Evolutionary conservation across 2,113 vertebrate species (phyloP).

Genomic region (Gila orcuttii): DNA sequence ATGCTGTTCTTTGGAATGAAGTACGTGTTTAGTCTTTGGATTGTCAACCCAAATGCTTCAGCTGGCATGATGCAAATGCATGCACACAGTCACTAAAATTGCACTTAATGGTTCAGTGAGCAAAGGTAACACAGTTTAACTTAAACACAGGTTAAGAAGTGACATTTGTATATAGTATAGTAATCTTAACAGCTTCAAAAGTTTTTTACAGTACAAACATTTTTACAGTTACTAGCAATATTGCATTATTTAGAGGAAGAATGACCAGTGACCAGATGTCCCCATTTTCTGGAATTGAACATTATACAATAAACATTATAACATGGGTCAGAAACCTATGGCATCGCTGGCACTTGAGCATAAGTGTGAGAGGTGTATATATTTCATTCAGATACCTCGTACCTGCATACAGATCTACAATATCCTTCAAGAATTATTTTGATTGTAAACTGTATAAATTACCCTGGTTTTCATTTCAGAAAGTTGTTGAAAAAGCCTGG

Average conservation of each 20-base stretch:
- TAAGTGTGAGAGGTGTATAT: too few relatives aligned
- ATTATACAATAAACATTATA: background rate
- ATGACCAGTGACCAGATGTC: background rate
- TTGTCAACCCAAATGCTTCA: slow-evolving; percentile 7
- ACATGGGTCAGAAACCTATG: too few relatives aligned
- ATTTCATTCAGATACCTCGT: too few relatives aligned
- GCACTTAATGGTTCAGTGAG: background rate
- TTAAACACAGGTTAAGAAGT: background rate
- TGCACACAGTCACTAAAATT: background rate
- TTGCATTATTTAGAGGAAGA: background rate
- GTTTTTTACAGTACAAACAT: too few relatives aligned
- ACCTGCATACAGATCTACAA: too few relatives aligned
- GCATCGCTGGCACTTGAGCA: too few relatives aligned
- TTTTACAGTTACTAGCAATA: background rate
- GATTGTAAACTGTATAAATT: background rate
- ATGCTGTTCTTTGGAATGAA: slow-evolving; percentile 9
- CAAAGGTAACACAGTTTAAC: background rate
- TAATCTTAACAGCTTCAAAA: background rate
- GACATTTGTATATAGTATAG: background rate
- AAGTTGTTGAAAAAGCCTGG: background rate
- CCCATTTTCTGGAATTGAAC: background rate
- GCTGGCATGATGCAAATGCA: slow-evolving; percentile 8
- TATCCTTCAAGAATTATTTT: background rate
- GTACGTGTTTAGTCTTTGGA: slow-evolving; percentile 28
- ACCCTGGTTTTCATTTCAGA: background rate